Conservation (phyloP, 2,888 invertebrate genomes). For the Aspidapion aeneum region DNA sequence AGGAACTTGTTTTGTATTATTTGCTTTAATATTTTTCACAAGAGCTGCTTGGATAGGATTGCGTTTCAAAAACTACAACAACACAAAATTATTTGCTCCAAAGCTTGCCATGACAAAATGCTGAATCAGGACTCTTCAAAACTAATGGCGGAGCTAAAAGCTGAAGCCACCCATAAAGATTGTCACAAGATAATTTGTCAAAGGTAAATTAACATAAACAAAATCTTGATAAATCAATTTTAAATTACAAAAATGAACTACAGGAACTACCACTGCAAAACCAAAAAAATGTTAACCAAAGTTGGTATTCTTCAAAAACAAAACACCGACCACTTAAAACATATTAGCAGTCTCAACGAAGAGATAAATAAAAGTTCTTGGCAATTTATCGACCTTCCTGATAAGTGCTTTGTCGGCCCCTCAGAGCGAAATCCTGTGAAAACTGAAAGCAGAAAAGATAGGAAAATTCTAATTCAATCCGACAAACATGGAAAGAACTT, state of each 20-base stretch:
- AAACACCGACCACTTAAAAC: neutral
- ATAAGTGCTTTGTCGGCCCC: too few relatives aligned
- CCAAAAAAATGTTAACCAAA: neutral
- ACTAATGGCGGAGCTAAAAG: neutral
- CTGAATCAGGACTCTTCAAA: neutral
- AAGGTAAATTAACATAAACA: neutral
- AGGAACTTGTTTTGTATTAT: neutral
- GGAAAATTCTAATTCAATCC: neutral
- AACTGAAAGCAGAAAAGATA: too few relatives aligned
- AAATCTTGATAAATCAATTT: neutral
- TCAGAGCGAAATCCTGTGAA: too few relatives aligned
- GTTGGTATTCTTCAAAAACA: neutral
- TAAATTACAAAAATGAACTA: neutral
- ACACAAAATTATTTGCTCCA: neutral
- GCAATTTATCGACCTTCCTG: too few relatives aligned
- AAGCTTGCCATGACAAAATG: neutral
- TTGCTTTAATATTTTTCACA: neutral
- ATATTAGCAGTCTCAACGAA: neutral
- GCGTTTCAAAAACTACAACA: neutral
- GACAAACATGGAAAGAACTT: neutral
- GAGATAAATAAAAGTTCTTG: neutral
- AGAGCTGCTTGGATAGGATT: neutral
- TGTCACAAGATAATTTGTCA: neutral
- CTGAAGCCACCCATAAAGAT: neutral
- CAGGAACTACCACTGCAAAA: neutral